Conservation (phyloP, 1,140 invertebrate genomes). For the Drosophila pallidifrons region DNA sequence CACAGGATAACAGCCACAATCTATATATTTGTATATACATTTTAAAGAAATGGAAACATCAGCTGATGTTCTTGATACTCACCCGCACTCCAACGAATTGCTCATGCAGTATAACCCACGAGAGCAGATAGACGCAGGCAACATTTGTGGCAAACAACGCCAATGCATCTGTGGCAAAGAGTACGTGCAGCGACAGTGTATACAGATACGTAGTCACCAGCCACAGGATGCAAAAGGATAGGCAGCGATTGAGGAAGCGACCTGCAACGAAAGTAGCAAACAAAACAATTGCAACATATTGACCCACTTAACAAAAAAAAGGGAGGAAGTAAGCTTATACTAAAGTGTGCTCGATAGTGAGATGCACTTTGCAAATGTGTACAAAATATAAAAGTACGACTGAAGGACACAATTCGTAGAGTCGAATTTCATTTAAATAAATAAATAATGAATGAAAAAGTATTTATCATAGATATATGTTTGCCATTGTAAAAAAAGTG, state of each 20-base stretch:
- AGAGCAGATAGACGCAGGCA: constrained; percentile 96
- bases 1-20: constrained; percentile 97
- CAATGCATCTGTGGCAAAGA: constrained; percentile 96
- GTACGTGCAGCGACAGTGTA: constrained; percentile 92
- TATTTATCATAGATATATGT: too few relatives aligned
- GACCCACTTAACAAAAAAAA: neutral
- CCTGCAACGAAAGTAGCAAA: constrained; percentile 85
- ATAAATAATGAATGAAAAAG: too few relatives aligned
- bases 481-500: too few relatives aligned
- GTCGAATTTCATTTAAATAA: too few relatives aligned
- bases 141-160: constrained; percentile 97
- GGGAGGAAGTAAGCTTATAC: too few relatives aligned
- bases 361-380: too few relatives aligned
- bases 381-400: too few relatives aligned
- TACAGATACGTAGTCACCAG: constrained; percentile 97
- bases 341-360: too few relatives aligned
- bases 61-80: constrained; percentile 85
- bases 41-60: neutral
- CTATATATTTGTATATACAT: constrained; percentile 85
- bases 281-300: neutral
- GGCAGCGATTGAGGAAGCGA: constrained; percentile 93
- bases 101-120: constrained; percentile 98
- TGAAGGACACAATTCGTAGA: too few relatives aligned
- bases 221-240: constrained; percentile 95
- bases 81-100: constrained; percentile 98